A percentile compares a stretch with the other conserved stretches of the same genome.
Evolutionary conservation across 1,140 invertebrate species (phyloP).

Genomic region (Homalodisca vitripennis): DNA sequence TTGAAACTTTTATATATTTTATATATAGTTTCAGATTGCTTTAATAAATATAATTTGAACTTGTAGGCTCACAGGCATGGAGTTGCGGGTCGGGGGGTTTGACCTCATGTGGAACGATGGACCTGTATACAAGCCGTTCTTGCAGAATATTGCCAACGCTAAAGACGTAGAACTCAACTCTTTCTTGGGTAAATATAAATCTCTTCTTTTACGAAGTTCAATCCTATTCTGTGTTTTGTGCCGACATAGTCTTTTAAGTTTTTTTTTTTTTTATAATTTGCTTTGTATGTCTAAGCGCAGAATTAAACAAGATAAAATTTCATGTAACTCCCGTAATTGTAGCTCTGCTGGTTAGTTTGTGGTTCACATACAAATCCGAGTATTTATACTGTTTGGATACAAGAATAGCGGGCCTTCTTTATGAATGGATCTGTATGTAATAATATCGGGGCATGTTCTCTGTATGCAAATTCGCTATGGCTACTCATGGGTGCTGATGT

Average conservation of each 20-base stretch:
- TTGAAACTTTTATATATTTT: no score
- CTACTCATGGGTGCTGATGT: no score
- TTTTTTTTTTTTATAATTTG: not conserved
- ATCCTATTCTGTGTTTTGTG: not conserved
- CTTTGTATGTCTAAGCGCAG: no score
- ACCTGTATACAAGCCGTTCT: conserved; percentile 46
- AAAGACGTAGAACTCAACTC: conserved; percentile 4
- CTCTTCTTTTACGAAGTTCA: no score
- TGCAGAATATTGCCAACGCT: not conserved
- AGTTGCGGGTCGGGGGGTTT: conserved; percentile 58
- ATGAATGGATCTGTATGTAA: not conserved
- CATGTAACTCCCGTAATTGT: no score
- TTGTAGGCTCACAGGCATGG: conserved; percentile 52
- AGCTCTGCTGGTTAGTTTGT: no score
- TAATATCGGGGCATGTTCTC: no score
- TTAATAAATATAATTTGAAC: no score
- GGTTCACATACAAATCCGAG: not conserved
- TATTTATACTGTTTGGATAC: not conserved
- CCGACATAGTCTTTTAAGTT: not conserved
- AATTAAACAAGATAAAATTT: no score
- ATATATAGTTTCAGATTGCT: no score
- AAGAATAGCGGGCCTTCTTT: not conserved
- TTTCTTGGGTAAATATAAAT: not conserved
- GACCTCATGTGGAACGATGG: conserved; percentile 61
- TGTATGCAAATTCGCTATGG: no score